These are phyloP conservation scores for Meloidogyne chitwoodi DNA, from an alignment of 1,140 invertebrate species.

Conservation along the genomic window DNA sequence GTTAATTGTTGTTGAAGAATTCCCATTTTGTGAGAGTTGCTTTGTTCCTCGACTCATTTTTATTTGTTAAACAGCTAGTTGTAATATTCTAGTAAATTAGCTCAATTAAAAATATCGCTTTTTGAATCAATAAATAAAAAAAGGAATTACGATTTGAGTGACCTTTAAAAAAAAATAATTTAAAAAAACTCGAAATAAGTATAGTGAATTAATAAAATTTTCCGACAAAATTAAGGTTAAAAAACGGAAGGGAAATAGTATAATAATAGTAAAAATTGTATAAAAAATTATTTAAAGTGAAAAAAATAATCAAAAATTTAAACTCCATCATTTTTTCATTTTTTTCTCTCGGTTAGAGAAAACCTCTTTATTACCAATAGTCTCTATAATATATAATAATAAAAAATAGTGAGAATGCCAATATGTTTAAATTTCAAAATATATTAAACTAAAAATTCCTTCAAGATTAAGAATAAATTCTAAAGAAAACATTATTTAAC, in stretches of 20 bases:
- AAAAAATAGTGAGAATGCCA: background rate
- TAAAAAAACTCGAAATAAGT: background rate
- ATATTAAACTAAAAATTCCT: too few relatives aligned
- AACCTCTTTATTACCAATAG: too few relatives aligned
- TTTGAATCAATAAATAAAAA: background rate
- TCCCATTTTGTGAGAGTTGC: background rate
- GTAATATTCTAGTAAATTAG: background rate
- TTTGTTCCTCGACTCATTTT: background rate
- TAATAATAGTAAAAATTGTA: background rate
- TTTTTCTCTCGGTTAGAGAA: too few relatives aligned
- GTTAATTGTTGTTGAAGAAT: conserved; percentile 3
- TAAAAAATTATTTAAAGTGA: background rate
- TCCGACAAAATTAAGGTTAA: too few relatives aligned
- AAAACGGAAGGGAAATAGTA: background rate
- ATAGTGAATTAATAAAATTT: too few relatives aligned
- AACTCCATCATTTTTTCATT: background rate
- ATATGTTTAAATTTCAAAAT: too few relatives aligned
- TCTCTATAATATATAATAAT: too few relatives aligned
- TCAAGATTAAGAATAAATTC: too few relatives aligned
- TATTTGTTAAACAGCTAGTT: background rate
- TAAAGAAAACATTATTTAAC: too few relatives aligned
- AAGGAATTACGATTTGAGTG: background rate
- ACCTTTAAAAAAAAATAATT: background rate
- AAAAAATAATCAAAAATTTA: too few relatives aligned
- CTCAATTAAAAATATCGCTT: background rate